Conservation (phyloP, 2,113 vertebrate genomes). For the Phalacrocorax aristotelis region DNA sequence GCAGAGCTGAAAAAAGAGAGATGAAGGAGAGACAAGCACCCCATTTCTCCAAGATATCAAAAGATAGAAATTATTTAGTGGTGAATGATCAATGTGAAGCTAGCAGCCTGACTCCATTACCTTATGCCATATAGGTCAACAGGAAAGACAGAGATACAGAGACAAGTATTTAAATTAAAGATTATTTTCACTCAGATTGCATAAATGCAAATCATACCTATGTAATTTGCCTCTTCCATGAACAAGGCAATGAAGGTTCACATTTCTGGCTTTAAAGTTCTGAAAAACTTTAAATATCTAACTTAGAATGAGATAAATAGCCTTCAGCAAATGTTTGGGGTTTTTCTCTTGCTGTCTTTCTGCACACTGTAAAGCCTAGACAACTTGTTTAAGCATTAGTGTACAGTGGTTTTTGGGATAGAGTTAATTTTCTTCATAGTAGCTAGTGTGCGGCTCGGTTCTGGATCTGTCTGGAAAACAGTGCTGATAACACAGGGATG, state of each 20-base stretch:
- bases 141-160: neutral
- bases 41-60: neutral
- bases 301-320: neutral
- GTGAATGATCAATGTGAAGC: neutral
- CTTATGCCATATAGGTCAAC: neutral
- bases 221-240: neutral
- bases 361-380: neutral
- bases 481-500: no score
- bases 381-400: neutral
- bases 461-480: no score
- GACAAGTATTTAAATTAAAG: neutral
- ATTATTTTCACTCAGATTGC: neutral
- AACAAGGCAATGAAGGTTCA: neutral
- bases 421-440: no score
- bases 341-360: neutral
- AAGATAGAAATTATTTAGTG: neutral
- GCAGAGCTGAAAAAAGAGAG: neutral
- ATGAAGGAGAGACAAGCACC: neutral
- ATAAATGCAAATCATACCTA: neutral
- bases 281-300: neutral
- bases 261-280: neutral
- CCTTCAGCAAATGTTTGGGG: neutral
- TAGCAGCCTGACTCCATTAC: neutral
- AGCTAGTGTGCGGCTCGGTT: no score
- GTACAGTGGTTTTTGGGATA: no score